Conservation (phyloP, 2,888 invertebrate genomes). For the Smittia sp. region DNA sequence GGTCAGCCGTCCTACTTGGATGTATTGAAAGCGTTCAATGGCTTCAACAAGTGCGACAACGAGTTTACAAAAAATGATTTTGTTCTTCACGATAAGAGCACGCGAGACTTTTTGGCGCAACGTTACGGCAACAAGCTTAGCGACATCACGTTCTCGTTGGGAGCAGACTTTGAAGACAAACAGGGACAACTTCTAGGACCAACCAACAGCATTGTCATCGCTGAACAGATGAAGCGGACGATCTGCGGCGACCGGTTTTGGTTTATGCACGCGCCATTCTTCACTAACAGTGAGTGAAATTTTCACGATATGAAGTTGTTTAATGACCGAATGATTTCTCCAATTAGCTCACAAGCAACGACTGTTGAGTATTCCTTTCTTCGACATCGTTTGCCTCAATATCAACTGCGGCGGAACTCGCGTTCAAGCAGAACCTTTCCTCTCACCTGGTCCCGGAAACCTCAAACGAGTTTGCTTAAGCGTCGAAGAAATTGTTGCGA, state of each 20-base stretch:
- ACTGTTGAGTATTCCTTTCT: background rate
- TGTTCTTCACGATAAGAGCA: background rate
- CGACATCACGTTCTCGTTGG: background rate
- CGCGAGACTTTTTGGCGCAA: background rate
- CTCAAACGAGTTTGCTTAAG: background rate
- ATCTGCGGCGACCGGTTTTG: constrained; percentile 37
- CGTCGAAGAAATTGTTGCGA: background rate
- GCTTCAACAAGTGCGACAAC: background rate
- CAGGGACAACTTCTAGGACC: background rate
- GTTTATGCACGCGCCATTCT: constrained; percentile 6
- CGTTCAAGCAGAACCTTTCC: background rate
- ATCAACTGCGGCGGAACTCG: background rate
- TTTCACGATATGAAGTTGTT: background rate
- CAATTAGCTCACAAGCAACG: background rate
- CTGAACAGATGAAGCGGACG: background rate
- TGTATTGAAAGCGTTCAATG: background rate
- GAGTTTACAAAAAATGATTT: background rate
- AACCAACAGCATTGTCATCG: background rate
- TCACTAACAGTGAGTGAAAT: background rate
- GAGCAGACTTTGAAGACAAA: background rate
- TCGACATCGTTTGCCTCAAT: background rate
- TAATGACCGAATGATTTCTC: background rate
- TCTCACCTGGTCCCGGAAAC: background rate
- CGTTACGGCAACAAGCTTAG: background rate
- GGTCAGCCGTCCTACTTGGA: background rate